phyloP scores from a whole-genome alignment of 1,140 invertebrate species.

The Phenacoccus solenopsis region DNA sequence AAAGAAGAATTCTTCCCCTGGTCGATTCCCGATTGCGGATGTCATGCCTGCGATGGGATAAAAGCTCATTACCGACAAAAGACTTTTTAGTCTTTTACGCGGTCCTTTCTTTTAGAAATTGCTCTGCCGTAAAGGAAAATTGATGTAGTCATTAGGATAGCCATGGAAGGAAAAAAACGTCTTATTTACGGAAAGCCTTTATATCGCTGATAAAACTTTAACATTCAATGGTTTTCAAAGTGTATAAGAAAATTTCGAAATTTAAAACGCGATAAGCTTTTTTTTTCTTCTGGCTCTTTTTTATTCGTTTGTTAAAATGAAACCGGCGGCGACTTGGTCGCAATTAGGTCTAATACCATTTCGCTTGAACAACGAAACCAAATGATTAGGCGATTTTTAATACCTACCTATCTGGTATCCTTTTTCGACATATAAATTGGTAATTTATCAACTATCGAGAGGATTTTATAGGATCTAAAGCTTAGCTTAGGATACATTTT shows the following conservation, averaged over 20 bases:
- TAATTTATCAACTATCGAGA: too few species aligned
- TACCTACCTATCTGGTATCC: too few species aligned
- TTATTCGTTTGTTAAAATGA: too few species aligned
- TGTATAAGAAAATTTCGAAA: not conserved
- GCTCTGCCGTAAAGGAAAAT: not conserved
- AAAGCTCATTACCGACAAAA: slow-evolving; percentile 1
- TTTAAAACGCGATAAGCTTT: not conserved
- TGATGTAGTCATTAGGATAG: slow-evolving; percentile 1
- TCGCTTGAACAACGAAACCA: too few species aligned
- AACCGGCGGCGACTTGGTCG: too few species aligned
- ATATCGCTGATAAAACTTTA: slow-evolving; percentile 2
- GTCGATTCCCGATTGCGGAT: slow-evolving; percentile 1
- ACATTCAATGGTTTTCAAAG: not conserved
- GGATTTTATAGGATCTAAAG: too few species aligned
- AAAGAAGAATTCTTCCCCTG: not conserved
- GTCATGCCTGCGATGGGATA: not conserved
- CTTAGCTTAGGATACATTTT: too few species aligned
- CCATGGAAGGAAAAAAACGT: not conserved
- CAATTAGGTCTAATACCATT: too few species aligned
- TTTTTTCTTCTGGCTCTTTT: not conserved
- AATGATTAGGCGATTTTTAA: too few species aligned
- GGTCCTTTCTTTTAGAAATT: slow-evolving; percentile 2
- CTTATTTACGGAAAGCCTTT: slow-evolving; percentile 1
- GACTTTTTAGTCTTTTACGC: not conserved
- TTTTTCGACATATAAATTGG: too few species aligned